phyloP scores from a whole-genome alignment of 92 coral and sea anemone genomes.

The Heliopora coerulea region DNA sequence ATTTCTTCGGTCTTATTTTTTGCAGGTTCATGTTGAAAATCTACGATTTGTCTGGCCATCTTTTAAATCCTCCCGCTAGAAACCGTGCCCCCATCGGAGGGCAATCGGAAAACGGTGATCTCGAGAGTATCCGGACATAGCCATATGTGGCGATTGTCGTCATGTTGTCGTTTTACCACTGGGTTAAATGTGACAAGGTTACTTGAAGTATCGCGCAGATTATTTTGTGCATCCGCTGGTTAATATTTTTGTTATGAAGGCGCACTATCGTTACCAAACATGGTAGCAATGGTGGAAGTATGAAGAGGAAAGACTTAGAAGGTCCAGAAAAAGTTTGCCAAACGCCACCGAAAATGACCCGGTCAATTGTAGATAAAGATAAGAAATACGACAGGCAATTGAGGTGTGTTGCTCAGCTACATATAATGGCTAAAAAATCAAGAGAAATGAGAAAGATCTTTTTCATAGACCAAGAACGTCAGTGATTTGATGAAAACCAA shows the following conservation, averaged over 20 bases:
- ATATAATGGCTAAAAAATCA: background rate
- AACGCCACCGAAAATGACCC: conserved; percentile 74
- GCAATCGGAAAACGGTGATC: background rate
- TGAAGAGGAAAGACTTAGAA: conserved; percentile 35
- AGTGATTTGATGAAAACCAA: too few species aligned
- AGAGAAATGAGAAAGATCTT: too few species aligned
- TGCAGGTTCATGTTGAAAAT: conserved; percentile 22
- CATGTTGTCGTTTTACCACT: too few species aligned
- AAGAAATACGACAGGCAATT: conserved; percentile 97
- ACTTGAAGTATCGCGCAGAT: too few species aligned
- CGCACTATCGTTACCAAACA: too few species aligned
- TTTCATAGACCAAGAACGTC: too few species aligned
- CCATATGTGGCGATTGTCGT: background rate
- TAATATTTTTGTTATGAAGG: too few species aligned
- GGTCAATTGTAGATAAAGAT: conserved; percentile 84
- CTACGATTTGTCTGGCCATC: conserved; percentile 65
- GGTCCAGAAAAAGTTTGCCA: conserved; percentile 24
- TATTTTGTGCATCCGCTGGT: too few species aligned
- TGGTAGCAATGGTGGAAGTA: conserved; percentile 31
- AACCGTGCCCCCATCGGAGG: conserved; percentile 30
- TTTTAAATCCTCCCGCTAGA: conserved; percentile 73
- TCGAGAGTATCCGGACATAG: background rate
- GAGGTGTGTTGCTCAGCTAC: conserved; percentile 63
- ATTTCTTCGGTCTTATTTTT: conserved; percentile 53
- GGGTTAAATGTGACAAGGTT: too few species aligned